Evolutionary conservation across 1,140 invertebrate species (phyloP), one percentile per base, ranked within the genome.

Genomic region (Bombus huntii): DNA sequence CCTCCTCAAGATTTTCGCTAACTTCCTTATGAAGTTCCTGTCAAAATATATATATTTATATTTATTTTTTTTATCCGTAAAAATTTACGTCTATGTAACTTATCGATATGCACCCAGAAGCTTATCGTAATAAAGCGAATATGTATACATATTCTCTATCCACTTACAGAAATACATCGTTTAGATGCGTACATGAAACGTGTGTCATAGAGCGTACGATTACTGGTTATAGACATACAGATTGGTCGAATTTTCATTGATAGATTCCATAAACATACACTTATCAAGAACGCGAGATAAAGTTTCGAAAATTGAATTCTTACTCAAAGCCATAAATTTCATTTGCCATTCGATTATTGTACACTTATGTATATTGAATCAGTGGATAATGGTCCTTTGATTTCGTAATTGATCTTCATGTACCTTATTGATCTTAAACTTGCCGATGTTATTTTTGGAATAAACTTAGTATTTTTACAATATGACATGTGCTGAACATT

Each of bases 191-290:
- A 74, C 57, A 74, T 68, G 39, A 83, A 34, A 76, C 68, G 28
- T 31, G 76, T 44, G 44, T 44, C 42, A 62, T 57, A 57, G 12
- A 89, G 82, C 53, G 47, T 72, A 82, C 71, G 42, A 82, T 77
- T 79, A 68, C 75, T 86, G 74, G 83, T 81, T 92, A 88, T 93
- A 93, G 93, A 93, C 92, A 94, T 93, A 89, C 90, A 94, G 93
- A 94, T 94, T 94, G 94, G 93, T 94, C 93, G 88, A 93, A 91
- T 92, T 79, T 91, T 92, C 83, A 91, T 91, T 82, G 76, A 89
- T 71, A 44, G 80, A 79, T 66, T 59, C 31, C 31, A 62, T 28
- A 88, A 84, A 83, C 77, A 83, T 73, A 83, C 82, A 83, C 68
- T 85, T 86, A 87, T 68, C 77, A 57, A 65, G 73, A 81, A 76